Evolutionary conservation across 2,888 invertebrate species (phyloP).

Genomic region (Gonocerus acuteangulatus): DNA sequence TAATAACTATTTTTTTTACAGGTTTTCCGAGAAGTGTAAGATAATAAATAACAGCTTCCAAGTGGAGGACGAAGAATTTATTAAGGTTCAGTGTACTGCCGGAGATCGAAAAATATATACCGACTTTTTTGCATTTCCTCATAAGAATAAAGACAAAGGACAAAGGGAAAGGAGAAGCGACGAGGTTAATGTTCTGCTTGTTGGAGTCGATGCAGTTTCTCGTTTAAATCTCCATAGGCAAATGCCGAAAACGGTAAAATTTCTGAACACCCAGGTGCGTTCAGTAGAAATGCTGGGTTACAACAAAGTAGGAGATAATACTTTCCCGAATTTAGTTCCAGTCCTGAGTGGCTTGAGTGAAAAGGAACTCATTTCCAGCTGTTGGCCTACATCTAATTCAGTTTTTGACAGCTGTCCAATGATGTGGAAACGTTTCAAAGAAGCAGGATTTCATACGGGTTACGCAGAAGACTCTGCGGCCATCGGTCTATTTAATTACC

Average conservation of each 20-base stretch:
- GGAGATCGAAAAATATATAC: conserved; percentile 34
- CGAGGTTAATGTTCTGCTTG: conserved; percentile 53
- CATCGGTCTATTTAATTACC: conserved; percentile 74
- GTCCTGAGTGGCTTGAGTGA: conserved; percentile 65
- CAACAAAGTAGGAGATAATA: conserved; percentile 90
- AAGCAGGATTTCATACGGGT: conserved; percentile 65
- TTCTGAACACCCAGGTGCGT: conserved; percentile 52
- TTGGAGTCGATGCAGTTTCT: conserved; percentile 81
- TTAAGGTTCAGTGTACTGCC: conserved; percentile 55
- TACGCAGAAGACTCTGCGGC: conserved; percentile 75
- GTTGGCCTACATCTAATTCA: conserved; percentile 52
- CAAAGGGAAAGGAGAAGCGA: conserved; percentile 21
- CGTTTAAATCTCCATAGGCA: conserved; percentile 76
- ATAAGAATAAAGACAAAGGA: background rate
- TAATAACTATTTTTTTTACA: too few species aligned
- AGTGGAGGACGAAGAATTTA: conserved; percentile 52
- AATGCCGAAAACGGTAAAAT: conserved; percentile 63
- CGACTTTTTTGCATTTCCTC: conserved; percentile 37
- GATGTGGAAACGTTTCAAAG: conserved; percentile 72
- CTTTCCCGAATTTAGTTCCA: conserved; percentile 82
- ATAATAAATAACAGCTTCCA: conserved; percentile 20
- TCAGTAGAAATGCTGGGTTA: conserved; percentile 77
- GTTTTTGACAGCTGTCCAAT: conserved; percentile 73
- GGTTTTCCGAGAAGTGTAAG: conserved; percentile 29
- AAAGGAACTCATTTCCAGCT: conserved; percentile 55